phyloP scores from a whole-genome alignment of 2,888 invertebrate genomes.

The Ariolimax columbianus region DNA sequence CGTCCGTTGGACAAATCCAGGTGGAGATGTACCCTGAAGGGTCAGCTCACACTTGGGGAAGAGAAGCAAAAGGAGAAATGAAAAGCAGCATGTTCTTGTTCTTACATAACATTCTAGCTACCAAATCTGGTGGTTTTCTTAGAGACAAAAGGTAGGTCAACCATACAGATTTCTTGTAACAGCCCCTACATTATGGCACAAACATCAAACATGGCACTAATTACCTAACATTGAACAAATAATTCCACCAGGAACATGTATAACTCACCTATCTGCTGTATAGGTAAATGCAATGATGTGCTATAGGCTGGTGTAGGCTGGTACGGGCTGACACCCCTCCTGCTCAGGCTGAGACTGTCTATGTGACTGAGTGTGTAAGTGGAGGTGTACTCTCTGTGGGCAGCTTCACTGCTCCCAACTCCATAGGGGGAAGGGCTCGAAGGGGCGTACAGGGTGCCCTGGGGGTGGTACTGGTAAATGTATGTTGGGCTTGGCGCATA shows the following conservation, averaged over 20 bases:
- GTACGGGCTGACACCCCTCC: conserved; percentile 36
- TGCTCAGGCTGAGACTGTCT: conserved; percentile 32
- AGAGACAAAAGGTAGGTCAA: too few relatives aligned
- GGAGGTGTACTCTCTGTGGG: conserved; percentile 4
- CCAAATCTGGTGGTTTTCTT: too few relatives aligned
- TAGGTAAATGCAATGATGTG: conserved; percentile 42
- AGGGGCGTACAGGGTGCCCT: conserved; percentile 17
- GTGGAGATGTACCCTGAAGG: too few relatives aligned
- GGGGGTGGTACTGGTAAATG: conserved; percentile 44
- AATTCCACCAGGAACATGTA: too few relatives aligned
- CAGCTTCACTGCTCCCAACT: conserved; percentile 9
- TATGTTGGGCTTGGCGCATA: conserved; percentile 33
- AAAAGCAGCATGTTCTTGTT: too few relatives aligned
- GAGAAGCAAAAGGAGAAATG: too few relatives aligned
- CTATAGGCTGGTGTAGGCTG: conserved; percentile 20
- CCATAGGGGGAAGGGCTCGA: conserved; percentile 28
- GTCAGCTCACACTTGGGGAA: too few relatives aligned
- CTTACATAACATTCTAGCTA: too few relatives aligned
- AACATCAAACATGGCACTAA: too few relatives aligned
- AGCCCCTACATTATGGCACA: too few relatives aligned
- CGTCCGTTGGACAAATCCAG: too few relatives aligned
- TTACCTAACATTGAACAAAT: not conserved
- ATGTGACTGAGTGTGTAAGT: conserved; percentile 34
- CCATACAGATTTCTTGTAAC: too few relatives aligned
- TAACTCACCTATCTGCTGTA: conserved; percentile 47